A percentile compares a stretch with the other conserved stretches of the same genome.
These are phyloP conservation scores for Lymantria dispar DNA, from an alignment of 2,888 invertebrate genomes.

Conservation along the genomic window DNA sequence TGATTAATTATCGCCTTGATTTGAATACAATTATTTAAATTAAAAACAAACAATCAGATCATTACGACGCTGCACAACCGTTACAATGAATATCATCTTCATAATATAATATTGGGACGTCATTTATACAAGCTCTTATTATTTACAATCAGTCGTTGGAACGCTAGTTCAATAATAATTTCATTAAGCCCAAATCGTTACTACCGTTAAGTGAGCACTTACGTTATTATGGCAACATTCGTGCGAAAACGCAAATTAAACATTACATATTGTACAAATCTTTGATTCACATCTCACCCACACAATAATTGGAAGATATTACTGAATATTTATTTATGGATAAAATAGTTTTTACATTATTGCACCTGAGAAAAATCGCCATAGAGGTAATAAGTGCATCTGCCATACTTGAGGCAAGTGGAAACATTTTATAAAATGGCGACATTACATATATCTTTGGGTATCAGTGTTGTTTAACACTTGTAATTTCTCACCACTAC, in stretches of 20 bases:
- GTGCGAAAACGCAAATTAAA: slow-evolving; percentile 53
- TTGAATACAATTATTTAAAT: slow-evolving; percentile 22
- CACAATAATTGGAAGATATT: slow-evolving; percentile 21
- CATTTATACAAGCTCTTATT: slow-evolving; percentile 50
- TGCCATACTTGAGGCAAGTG: slow-evolving; percentile 19
- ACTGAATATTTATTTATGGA: slow-evolving; percentile 15
- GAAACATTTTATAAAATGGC: slow-evolving; percentile 1
- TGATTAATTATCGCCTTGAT: slow-evolving; percentile 12
- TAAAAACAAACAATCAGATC: slow-evolving; percentile 55
- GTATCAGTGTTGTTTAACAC: neutral
- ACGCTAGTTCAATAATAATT: slow-evolving; percentile 33
- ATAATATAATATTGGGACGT: slow-evolving; percentile 43
- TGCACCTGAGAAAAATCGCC: slow-evolving; percentile 22
- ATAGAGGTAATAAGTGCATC: slow-evolving; percentile 3
- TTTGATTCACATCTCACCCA: slow-evolving; percentile 46
- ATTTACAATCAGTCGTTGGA: slow-evolving; percentile 65
- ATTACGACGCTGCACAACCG: slow-evolving; percentile 57
- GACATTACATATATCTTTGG: neutral
- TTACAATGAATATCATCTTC: slow-evolving; percentile 39
- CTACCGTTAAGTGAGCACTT: slow-evolving; percentile 37
- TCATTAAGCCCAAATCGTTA: slow-evolving; percentile 32
- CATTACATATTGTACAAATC: slow-evolving; percentile 55
- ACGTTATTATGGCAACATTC: slow-evolving; percentile 67
- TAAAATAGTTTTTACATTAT: slow-evolving; percentile 18
- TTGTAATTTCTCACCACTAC: slow-evolving; percentile 4